Evolutionary conservation across 2,113 vertebrate species (phyloP).

Genomic region (Engystomops pustulosus): DNA sequence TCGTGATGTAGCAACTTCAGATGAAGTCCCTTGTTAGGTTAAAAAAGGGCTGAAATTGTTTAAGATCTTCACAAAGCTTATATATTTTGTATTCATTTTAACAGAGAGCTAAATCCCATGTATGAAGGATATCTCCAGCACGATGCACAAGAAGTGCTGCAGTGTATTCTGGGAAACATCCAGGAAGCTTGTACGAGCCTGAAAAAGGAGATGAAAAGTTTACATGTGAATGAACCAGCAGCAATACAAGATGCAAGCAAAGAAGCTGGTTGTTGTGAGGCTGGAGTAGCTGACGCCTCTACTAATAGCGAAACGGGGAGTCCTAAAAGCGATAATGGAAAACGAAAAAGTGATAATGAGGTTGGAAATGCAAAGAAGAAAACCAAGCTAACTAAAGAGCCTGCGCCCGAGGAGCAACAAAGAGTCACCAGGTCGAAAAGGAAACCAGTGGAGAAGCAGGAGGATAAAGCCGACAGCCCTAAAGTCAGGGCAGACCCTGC

Average conservation of each 20-base stretch:
- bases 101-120: conserved; percentile 96
- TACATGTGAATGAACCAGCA: conserved; percentile 62
- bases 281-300: conserved; percentile 41
- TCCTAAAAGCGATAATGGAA: conserved; percentile 76
- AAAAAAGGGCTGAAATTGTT: too few relatives aligned
- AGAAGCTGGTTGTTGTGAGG: neutral
- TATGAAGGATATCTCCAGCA: conserved; percentile 97
- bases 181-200: conserved; percentile 92
- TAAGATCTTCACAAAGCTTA: too few relatives aligned
- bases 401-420: conserved; percentile 74
- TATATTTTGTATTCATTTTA: neutral
- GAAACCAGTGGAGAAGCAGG: conserved; percentile 78
- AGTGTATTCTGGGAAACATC: conserved; percentile 94
- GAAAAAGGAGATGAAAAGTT: conserved; percentile 81
- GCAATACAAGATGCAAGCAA: conserved; percentile 29
- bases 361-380: conserved; percentile 93
- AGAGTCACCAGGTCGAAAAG: conserved; percentile 90
- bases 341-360: conserved; percentile 91
- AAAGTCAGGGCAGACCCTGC: conserved; percentile 65
- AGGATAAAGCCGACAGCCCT: conserved; percentile 64
- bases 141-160: conserved; percentile 95
- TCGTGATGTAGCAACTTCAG: too few relatives aligned
- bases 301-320: conserved; percentile 66
- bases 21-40: too few relatives aligned
- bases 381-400: conserved; percentile 81